Conservation (phyloP, 2,888 invertebrate species). For the Diadegma fenestrale region DNA sequence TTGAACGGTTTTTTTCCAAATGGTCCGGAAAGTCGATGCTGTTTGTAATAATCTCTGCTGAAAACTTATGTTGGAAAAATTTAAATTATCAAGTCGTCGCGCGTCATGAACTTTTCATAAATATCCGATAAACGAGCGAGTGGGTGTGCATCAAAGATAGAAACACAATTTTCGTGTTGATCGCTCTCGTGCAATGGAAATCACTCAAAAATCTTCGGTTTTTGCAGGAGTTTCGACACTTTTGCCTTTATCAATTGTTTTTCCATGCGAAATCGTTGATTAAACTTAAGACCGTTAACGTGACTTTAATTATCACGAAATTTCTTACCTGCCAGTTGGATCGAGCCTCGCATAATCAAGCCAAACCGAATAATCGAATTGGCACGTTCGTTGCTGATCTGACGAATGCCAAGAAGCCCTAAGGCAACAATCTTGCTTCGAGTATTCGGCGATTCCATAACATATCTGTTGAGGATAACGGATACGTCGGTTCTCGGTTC, state of each 20-base stretch:
- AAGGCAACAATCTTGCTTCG: constrained; percentile 36
- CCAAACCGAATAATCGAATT: constrained; percentile 28
- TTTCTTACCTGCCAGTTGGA: background rate
- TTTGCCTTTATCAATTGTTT: background rate
- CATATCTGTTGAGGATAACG: constrained; percentile 43
- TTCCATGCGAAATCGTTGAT: background rate
- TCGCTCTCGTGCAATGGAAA: no score
- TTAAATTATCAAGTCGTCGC: constrained; percentile 49
- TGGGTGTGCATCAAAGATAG: constrained; percentile 38
- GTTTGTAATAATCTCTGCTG: constrained; percentile 3
- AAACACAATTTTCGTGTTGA: no score
- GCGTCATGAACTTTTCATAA: constrained; percentile 74
- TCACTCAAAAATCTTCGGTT: constrained; percentile 32
- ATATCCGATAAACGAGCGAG: constrained; percentile 76
- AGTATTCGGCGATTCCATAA: constrained; percentile 34
- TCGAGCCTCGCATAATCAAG: background rate
- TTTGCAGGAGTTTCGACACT: constrained; percentile 39
- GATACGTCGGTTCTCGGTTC: constrained; percentile 5
- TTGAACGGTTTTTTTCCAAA: constrained; percentile 26
- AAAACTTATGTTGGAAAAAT: background rate
- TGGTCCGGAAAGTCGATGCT: constrained; percentile 15
- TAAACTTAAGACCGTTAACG: background rate
- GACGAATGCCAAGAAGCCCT: constrained; percentile 22
- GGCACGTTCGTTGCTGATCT: constrained; percentile 7
- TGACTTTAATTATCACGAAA: background rate